Percentiles rank a stretch among this genome's conserved stretches.
phyloP scores from a whole-genome alignment of 2,888 invertebrate genomes.

The Trisateles emortualis region DNA sequence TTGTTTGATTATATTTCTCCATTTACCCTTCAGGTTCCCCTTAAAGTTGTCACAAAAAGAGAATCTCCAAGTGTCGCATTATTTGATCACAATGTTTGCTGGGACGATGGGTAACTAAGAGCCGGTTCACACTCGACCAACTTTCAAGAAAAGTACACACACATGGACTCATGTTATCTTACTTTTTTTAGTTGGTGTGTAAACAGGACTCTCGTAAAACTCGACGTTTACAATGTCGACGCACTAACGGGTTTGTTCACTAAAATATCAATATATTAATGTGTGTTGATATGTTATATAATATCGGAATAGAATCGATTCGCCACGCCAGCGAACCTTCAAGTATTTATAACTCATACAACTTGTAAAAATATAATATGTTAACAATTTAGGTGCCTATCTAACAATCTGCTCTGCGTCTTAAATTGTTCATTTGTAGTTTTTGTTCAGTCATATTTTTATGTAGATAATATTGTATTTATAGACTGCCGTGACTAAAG shows the following conservation, averaged over 20 bases:
- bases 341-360: slow-evolving; percentile 15
- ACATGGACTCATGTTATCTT: slow-evolving; percentile 7
- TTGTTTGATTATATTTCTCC: neutral
- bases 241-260: slow-evolving; percentile 7
- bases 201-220: slow-evolving; percentile 20
- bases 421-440: slow-evolving; percentile 5
- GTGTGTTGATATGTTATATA: slow-evolving; percentile 4
- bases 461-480: neutral
- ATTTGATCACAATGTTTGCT: slow-evolving; percentile 16
- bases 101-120: slow-evolving; percentile 6
- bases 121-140: slow-evolving; percentile 15
- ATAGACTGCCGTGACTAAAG: no score
- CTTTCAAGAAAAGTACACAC: slow-evolving; percentile 15
- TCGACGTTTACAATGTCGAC: slow-evolving; percentile 9
- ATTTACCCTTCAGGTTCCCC: neutral
- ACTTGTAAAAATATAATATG: slow-evolving; percentile 2
- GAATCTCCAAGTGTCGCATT: slow-evolving; percentile 9
- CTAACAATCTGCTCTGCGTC: neutral
- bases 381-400: slow-evolving; percentile 6
- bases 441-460: slow-evolving; percentile 7
- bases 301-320: slow-evolving; percentile 19
- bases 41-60: slow-evolving; percentile 4
- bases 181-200: slow-evolving; percentile 11
- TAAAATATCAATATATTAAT: slow-evolving; percentile 3
- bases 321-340: slow-evolving; percentile 7